Evolutionary conservation across 2,888 invertebrate species (phyloP), one percentile per base, ranked within the genome.

Genomic region (Cheilosia impressa): DNA sequence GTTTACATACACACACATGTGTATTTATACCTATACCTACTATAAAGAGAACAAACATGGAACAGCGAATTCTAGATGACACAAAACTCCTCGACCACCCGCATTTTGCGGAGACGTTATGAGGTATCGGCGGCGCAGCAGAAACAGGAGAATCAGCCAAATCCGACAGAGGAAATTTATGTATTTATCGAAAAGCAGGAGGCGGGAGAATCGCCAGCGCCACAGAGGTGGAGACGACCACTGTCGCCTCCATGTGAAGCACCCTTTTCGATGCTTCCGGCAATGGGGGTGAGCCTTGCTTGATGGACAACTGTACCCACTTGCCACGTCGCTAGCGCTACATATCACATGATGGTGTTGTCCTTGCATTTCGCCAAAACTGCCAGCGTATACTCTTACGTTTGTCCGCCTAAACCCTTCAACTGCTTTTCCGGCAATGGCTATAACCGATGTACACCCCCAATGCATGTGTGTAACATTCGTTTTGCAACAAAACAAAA

Each of bases 281-380:
- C 84, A 27, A 31, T 58, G 57, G 77, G 81, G 73, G 77, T 82
- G 73, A 82, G 77, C 60, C 52, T 73, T 69, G 87, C 73, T 87
- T 87, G 87, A 87, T 87, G 87, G 87, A 87, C 87, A 87, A 82
- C 87, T 82, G 76, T 81, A 77, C 85, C 76, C 76, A 76, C 66
- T 72, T 53, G 65, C 80, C 84, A 79, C 75, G 79, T 75, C 60
- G 65, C 66, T 76, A 72, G 69, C 60, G 65, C 66, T 80, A 72
- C 55, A 65, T 75, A 80, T 72, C 81, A 85, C 71, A 77, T 81
- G 66, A 77, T 60, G 85, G 66, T 77, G 66, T 72, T 77, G 81
- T 85, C 76, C 85, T 85, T 85, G 85, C 85, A 85, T 85, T 85
- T 85, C 81, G 63, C 81, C 80, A 81, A 81, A 79, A 81, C 66